phyloP scores from a whole-genome alignment of 2,113 vertebrate genomes.

The Otolemur garnettii region DNA sequence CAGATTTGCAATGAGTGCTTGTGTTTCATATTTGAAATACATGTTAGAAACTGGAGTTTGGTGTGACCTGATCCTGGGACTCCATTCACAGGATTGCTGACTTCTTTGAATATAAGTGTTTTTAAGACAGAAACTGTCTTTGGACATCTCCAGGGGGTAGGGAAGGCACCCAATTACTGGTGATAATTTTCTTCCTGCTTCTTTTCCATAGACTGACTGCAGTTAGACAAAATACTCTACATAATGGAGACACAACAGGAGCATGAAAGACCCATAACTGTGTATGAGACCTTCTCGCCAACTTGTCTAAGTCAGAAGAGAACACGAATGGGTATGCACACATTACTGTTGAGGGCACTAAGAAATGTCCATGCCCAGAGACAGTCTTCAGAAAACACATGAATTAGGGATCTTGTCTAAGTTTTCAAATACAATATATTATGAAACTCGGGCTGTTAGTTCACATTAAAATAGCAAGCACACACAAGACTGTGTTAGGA shows the following conservation, averaged over 20 bases:
- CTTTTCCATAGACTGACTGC: neutral
- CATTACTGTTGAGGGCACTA: neutral
- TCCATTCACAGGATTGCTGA: neutral
- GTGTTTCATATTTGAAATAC: constrained; percentile 84
- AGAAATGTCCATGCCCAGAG: neutral
- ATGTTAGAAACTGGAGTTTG: constrained; percentile 76
- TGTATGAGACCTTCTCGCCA: neutral
- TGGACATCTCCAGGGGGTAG: constrained; percentile 46
- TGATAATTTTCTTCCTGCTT: neutral
- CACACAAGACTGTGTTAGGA: too few relatives aligned
- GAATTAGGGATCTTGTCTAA: neutral
- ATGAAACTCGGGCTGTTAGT: neutral
- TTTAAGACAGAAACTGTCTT: constrained; percentile 53
- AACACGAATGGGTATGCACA: neutral
- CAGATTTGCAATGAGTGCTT: constrained; percentile 86
- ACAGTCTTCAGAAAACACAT: neutral
- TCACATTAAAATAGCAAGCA: neutral
- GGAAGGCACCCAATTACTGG: neutral
- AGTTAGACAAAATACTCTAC: neutral
- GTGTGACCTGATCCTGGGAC: constrained; percentile 75
- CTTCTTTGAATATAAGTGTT: constrained; percentile 45
- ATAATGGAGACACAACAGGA: neutral
- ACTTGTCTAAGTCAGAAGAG: neutral
- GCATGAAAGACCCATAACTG: neutral
- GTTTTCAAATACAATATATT: neutral